These are phyloP conservation scores for Psittacus erithacus DNA, from an alignment of 2,113 vertebrate species.

Conservation along the genomic window DNA sequence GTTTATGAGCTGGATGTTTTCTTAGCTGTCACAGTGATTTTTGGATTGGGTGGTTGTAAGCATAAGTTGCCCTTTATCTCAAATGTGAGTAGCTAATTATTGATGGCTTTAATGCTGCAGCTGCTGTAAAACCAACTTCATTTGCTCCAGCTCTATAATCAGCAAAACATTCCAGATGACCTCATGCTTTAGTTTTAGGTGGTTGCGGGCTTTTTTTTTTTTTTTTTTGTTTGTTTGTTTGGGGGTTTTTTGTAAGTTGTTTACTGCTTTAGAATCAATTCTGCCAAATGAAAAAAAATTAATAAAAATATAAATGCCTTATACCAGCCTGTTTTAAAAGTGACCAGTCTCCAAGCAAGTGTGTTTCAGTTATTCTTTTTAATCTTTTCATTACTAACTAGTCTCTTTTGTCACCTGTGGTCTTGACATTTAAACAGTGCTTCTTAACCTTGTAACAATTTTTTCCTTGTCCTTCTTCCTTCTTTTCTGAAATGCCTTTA, in stretches of 20 bases:
- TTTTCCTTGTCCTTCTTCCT: not conserved
- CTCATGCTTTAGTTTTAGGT: not conserved
- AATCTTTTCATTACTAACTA: not conserved
- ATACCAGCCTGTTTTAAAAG: not conserved
- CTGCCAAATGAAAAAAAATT: not conserved
- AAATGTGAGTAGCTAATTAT: slow-evolving; percentile 31
- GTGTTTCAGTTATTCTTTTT: not conserved
- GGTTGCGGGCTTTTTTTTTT: not conserved
- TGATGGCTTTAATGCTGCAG: not conserved
- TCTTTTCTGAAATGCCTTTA: not conserved
- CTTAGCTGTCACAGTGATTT: slow-evolving; percentile 33
- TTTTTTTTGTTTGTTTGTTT: not conserved
- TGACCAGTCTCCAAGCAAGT: not conserved
- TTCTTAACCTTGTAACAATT: not conserved
- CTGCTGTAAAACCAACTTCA: slow-evolving; percentile 1
- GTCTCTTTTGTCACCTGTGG: not conserved
- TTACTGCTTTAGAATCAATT: not conserved
- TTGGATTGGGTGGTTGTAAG: not conserved
- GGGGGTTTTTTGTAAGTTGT: not conserved
- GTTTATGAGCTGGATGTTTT: slow-evolving; percentile 36
- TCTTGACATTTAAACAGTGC: not conserved
- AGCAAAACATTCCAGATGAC: slow-evolving; percentile 16
- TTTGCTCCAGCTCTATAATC: not conserved
- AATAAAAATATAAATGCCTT: not conserved
- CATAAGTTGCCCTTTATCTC: slow-evolving; percentile 56